Percentiles rank a stretch among this genome's conserved stretches.
Evolutionary conservation across 2,888 invertebrate genomes (phyloP).

Genomic region (Agrotis puta): DNA sequence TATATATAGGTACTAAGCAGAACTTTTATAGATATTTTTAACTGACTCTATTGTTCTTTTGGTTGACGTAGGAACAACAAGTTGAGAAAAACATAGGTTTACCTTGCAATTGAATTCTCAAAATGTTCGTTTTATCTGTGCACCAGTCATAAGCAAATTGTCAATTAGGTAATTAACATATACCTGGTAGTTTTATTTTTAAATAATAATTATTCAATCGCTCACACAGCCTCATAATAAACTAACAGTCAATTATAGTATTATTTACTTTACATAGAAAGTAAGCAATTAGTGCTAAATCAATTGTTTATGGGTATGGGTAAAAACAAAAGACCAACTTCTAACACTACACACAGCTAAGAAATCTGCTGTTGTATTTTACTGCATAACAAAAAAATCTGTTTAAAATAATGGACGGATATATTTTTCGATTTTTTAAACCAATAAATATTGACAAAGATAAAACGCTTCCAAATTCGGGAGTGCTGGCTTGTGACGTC

Average conservation of each 20-base stretch:
- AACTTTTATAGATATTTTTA: neutral
- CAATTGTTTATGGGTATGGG: neutral
- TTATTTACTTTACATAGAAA: too few species aligned
- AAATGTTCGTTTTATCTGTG: conserved; percentile 10
- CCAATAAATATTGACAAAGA: too few species aligned
- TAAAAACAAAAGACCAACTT: neutral
- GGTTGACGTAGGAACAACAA: neutral
- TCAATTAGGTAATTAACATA: neutral
- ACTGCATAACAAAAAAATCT: too few species aligned
- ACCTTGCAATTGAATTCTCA: conserved; percentile 3
- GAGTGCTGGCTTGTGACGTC: too few species aligned
- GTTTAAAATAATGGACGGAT: too few species aligned
- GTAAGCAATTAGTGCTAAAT: neutral
- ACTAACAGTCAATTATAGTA: too few species aligned
- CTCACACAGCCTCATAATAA: neutral
- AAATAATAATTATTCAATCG: neutral
- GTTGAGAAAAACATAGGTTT: neutral
- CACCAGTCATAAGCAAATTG: neutral
- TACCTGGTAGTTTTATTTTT: neutral
- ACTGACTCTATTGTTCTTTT: neutral
- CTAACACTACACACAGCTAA: neutral
- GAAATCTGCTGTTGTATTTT: neutral
- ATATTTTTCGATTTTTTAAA: too few species aligned
- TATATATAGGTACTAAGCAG: too few species aligned
- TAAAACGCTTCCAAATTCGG: too few species aligned